phyloP scores from a whole-genome alignment of 1,140 invertebrate genomes.

The Drosophila mauritiana region DNA sequence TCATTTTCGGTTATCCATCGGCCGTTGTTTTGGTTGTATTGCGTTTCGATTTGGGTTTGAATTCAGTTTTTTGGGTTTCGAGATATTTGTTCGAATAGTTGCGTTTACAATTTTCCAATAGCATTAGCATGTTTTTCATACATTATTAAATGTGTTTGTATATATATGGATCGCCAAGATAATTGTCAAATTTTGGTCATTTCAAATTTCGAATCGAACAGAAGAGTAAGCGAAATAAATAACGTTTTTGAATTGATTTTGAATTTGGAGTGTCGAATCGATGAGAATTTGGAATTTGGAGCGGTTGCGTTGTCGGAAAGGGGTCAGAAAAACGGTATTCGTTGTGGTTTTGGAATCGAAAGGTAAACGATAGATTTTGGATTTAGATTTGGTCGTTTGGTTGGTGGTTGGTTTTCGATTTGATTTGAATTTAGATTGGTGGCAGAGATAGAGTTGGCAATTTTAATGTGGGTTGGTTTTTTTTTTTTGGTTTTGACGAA shows the following conservation, averaged over 20 bases:
- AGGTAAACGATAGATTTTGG: constrained; percentile 55
- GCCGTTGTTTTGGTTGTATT: constrained; percentile 47
- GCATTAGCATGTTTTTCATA: constrained; percentile 48
- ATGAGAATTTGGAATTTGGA: constrained; percentile 67
- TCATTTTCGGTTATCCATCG: constrained; percentile 53
- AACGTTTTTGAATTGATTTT: constrained; percentile 56
- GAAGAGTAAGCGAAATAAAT: constrained; percentile 42
- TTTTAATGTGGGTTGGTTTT: constrained; percentile 43
- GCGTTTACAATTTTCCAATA: constrained; percentile 49
- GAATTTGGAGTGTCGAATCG: constrained; percentile 63
- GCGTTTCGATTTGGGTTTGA: constrained; percentile 45
- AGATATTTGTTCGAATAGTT: constrained; percentile 59
- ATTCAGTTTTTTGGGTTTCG: constrained; percentile 27
- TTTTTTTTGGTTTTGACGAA: constrained; percentile 80
- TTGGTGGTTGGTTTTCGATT: constrained; percentile 57
- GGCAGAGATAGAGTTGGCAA: constrained; percentile 55
- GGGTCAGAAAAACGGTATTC: constrained; percentile 48
- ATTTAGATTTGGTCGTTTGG: constrained; percentile 44
- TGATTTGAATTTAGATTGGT: constrained; percentile 51
- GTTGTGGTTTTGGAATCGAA: constrained; percentile 65
- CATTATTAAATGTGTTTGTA: constrained; percentile 64
- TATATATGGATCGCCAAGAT: constrained; percentile 84
- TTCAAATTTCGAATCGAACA: constrained; percentile 46
- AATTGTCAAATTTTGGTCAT: constrained; percentile 70
- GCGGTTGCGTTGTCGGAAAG: constrained; percentile 42